Conservation (phyloP, 2,888 invertebrate species). For the Drosophila phalerata region DNA sequence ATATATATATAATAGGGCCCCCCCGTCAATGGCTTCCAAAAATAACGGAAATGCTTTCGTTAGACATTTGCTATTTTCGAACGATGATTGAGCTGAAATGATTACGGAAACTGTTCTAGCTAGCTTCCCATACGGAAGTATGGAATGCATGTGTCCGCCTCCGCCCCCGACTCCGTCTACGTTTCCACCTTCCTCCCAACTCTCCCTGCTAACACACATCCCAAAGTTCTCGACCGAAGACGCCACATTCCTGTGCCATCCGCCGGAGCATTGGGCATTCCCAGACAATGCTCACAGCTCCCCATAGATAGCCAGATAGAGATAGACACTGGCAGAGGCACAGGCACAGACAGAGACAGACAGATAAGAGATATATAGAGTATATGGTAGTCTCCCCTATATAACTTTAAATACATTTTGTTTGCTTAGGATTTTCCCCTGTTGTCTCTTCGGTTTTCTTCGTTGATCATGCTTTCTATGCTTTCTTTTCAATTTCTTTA, state of each 20-base stretch:
- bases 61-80: slow-evolving; percentile 72
- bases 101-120: slow-evolving; percentile 51
- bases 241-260: slow-evolving; percentile 64
- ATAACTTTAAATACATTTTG: slow-evolving; percentile 70
- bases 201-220: slow-evolving; percentile 4
- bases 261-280: slow-evolving; percentile 70
- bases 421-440: slow-evolving; percentile 54
- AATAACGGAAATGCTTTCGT: slow-evolving; percentile 71
- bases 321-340: too few species aligned
- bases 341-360: neutral
- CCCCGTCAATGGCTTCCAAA: slow-evolving; percentile 54
- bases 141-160: slow-evolving; percentile 54
- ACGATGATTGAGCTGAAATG: slow-evolving; percentile 75
- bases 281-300: slow-evolving; percentile 64
- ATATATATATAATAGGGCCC: neutral
- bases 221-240: slow-evolving; percentile 37
- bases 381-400: slow-evolving; percentile 29
- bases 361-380: slow-evolving; percentile 18
- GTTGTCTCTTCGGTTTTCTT: slow-evolving; percentile 30
- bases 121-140: slow-evolving; percentile 63
- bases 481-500: slow-evolving; percentile 41
- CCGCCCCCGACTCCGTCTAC: neutral
- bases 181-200: slow-evolving; percentile 2
- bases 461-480: slow-evolving; percentile 46
- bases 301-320: slow-evolving; percentile 20